Conservation (phyloP, 1,140 invertebrate species). For the Tyrophagus putrescentiae region DNA sequence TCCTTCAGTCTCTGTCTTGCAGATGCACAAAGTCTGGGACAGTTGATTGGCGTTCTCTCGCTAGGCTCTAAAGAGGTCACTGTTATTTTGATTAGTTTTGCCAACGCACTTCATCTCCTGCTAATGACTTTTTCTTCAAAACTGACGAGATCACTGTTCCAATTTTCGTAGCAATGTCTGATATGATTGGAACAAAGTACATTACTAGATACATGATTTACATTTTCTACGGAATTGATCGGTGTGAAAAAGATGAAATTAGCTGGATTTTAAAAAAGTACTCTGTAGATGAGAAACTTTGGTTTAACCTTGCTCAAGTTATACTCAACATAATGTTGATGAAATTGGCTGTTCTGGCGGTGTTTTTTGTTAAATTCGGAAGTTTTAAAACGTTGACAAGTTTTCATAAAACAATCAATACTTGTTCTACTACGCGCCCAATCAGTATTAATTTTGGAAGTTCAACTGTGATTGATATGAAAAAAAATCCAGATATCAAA, state of each 20-base stretch:
- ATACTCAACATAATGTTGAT: too few relatives aligned
- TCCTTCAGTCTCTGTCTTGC: not conserved
- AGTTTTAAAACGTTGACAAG: too few relatives aligned
- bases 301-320: too few relatives aligned
- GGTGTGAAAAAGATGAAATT: not conserved
- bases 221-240: slow-evolving; percentile 4
- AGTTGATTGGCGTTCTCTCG: not conserved
- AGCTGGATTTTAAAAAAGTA: not conserved
- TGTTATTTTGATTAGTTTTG: not conserved
- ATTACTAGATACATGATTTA: not conserved
- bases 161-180: not conserved
- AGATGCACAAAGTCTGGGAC: not conserved
- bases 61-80: not conserved
- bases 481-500: too few relatives aligned
- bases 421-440: too few relatives aligned
- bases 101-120: not conserved
- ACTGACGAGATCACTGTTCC: not conserved
- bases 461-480: too few relatives aligned
- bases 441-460: too few relatives aligned
- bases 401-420: too few relatives aligned
- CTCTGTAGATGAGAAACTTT: too few relatives aligned
- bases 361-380: too few relatives aligned
- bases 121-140: not conserved
- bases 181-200: not conserved
- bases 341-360: too few relatives aligned